phyloP scores from a whole-genome alignment of 2,888 invertebrate species.

The Elmis aenea region DNA sequence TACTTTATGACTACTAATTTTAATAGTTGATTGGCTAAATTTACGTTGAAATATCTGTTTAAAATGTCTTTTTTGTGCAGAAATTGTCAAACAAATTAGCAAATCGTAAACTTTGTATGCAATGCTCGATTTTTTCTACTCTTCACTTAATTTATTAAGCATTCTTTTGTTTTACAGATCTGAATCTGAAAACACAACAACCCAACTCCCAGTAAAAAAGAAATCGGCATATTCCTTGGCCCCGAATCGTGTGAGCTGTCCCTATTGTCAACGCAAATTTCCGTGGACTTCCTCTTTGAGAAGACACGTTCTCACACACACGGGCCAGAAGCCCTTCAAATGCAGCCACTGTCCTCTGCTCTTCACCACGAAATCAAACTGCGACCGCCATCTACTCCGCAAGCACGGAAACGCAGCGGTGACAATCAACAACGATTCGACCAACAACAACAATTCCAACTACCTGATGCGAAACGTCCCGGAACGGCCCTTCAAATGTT shows the following conservation, averaged over 20 bases:
- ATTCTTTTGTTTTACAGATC: constrained; percentile 50
- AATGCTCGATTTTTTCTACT: too few relatives aligned
- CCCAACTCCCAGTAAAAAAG: constrained; percentile 64
- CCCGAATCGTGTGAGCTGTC: constrained; percentile 89
- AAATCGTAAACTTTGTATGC: too few relatives aligned
- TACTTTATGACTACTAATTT: too few relatives aligned
- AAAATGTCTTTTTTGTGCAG: too few relatives aligned
- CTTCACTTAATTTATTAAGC: too few relatives aligned
- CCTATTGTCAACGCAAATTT: constrained; percentile 89
- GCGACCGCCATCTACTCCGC: constrained; percentile 87
- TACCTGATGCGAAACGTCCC: constrained; percentile 63
- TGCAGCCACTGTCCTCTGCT: constrained; percentile 89
- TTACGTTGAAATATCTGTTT: too few relatives aligned
- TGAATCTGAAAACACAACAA: constrained; percentile 55
- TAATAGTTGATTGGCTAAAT: too few relatives aligned
- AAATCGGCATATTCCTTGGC: constrained; percentile 94
- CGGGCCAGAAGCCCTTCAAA: constrained; percentile 94
- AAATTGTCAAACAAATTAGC: too few relatives aligned
- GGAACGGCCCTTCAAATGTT: constrained; percentile 74
- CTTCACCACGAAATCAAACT: constrained; percentile 96
- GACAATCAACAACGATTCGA: constrained; percentile 38
- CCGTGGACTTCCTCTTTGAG: constrained; percentile 95
- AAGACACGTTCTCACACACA: constrained; percentile 93
- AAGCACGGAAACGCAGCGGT: constrained; percentile 67
- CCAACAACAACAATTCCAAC: constrained; percentile 36